A percentile compares a stretch with the other conserved stretches of the same genome.
These are phyloP conservation scores for Galerucella pusilla DNA, from an alignment of 2,888 invertebrate species.

Conservation along the genomic window DNA sequence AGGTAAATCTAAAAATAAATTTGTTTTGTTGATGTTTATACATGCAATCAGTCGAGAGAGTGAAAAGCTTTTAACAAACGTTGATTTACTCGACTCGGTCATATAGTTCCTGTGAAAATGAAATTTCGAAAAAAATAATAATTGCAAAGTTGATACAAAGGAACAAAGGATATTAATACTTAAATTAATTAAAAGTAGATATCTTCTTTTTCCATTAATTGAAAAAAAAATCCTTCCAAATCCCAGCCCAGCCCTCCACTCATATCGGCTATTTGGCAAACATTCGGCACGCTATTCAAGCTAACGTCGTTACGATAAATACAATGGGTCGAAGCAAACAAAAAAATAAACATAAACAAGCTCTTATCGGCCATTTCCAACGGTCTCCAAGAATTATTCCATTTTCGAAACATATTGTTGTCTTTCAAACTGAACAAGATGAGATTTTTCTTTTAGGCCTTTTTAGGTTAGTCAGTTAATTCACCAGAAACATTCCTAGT, in stretches of 20 bases:
- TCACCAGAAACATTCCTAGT: background rate
- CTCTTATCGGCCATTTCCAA: constrained; percentile 40
- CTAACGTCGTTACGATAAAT: constrained; percentile 42
- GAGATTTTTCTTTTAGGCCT: constrained; percentile 20
- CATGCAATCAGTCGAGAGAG: constrained; percentile 17
- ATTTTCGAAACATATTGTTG: constrained; percentile 33
- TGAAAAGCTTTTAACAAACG: constrained; percentile 15
- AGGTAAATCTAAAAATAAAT: constrained; percentile 19
- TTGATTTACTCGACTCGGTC: background rate
- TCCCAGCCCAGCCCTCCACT: constrained; percentile 32
- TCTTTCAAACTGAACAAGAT: constrained; percentile 9
- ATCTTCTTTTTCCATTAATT: background rate
- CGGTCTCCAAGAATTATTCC: constrained; percentile 35
- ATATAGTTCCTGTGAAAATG: background rate
- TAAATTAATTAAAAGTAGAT: no score
- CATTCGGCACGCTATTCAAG: constrained; percentile 45
- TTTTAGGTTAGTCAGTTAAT: constrained; percentile 5
- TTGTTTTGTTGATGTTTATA: constrained; percentile 15
- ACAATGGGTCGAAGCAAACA: constrained; percentile 43
- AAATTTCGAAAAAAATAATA: background rate
- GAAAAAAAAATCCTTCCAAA: background rate
- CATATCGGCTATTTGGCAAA: constrained; percentile 46
- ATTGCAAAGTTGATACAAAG: background rate
- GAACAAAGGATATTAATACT: background rate
- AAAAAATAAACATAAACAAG: constrained; percentile 41